phyloP scores from a whole-genome alignment of 2,797 vertebrate genomes.

The Sardinella longiceps region DNA sequence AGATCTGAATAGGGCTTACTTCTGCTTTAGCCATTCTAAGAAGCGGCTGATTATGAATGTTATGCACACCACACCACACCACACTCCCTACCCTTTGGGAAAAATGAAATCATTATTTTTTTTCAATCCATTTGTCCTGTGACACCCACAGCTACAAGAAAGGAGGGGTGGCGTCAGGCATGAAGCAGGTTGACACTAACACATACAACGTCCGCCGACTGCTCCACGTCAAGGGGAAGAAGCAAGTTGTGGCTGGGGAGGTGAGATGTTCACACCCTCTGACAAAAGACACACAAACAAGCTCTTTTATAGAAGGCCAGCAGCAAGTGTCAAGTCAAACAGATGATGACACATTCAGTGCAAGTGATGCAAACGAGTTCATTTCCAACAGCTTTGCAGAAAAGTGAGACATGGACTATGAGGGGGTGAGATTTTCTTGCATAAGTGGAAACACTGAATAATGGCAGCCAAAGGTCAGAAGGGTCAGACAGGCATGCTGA shows the following conservation, averaged over 20 bases:
- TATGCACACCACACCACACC: too few species aligned
- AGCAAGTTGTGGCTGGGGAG: slow-evolving; percentile 81
- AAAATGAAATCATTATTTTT: not conserved
- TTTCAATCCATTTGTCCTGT: not conserved
- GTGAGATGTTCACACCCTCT: slow-evolving; percentile 60
- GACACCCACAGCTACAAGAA: slow-evolving; percentile 67
- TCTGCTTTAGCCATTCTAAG: slow-evolving; percentile 10
- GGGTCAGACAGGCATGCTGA: not conserved
- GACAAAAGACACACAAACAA: not conserved
- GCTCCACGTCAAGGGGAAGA: slow-evolving; percentile 86
- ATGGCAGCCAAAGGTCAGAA: not conserved
- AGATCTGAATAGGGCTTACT: not conserved
- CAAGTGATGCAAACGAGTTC: not conserved
- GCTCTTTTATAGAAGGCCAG: not conserved
- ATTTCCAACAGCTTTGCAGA: not conserved
- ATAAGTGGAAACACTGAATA: not conserved
- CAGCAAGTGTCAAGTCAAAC: not conserved
- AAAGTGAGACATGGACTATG: not conserved
- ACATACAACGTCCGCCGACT: slow-evolving; percentile 77
- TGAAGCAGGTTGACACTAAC: slow-evolving; percentile 85
- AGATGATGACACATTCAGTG: not conserved
- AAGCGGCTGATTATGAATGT: not conserved
- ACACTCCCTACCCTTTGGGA: too few species aligned
- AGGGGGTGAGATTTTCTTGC: not conserved
- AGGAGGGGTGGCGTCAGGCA: slow-evolving; percentile 82